Evolutionary conservation across 2,888 invertebrate species (phyloP).

Genomic region (Tribolium freemani): DNA sequence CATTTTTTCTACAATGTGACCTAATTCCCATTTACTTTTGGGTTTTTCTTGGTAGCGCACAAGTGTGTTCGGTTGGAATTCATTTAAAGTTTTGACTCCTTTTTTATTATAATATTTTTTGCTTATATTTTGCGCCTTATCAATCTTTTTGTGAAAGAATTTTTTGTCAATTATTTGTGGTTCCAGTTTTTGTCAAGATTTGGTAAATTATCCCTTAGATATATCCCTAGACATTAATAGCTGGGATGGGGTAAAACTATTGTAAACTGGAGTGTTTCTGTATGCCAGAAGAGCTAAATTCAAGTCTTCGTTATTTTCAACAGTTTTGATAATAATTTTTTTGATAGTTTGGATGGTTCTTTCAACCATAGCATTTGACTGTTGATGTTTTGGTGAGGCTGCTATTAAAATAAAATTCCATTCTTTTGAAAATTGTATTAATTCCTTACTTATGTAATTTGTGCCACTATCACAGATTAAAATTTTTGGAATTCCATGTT

Average conservation of each 20-base stretch:
- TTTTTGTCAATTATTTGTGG: slow-evolving; percentile 27
- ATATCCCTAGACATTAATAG: slow-evolving; percentile 25
- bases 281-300: slow-evolving; percentile 2
- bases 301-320: slow-evolving; percentile 11
- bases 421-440: slow-evolving; percentile 25
- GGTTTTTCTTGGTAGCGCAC: slow-evolving; percentile 29
- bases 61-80: not conserved
- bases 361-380: slow-evolving; percentile 36
- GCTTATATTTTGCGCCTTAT: slow-evolving; percentile 5
- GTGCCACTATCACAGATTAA: slow-evolving; percentile 42
- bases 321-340: slow-evolving; percentile 35
- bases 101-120: slow-evolving; percentile 29
- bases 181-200: slow-evolving; percentile 4
- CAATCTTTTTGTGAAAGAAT: slow-evolving; percentile 3
- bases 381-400: slow-evolving; percentile 37
- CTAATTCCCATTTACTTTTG: slow-evolving; percentile 27
- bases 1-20: slow-evolving; percentile 9
- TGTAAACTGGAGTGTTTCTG: slow-evolving; percentile 23
- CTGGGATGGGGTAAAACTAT: slow-evolving; percentile 17
- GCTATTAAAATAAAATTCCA: slow-evolving; percentile 32
- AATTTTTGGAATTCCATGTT: slow-evolving; percentile 41
- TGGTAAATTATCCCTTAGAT: slow-evolving; percentile 24
- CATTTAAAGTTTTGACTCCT: not conserved
- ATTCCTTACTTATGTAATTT: slow-evolving; percentile 20
- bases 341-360: slow-evolving; percentile 41